Base-by-base conservation (phyloP, 2,113 vertebrate genomes). In the Laterallus jamaicensis region DNA sequence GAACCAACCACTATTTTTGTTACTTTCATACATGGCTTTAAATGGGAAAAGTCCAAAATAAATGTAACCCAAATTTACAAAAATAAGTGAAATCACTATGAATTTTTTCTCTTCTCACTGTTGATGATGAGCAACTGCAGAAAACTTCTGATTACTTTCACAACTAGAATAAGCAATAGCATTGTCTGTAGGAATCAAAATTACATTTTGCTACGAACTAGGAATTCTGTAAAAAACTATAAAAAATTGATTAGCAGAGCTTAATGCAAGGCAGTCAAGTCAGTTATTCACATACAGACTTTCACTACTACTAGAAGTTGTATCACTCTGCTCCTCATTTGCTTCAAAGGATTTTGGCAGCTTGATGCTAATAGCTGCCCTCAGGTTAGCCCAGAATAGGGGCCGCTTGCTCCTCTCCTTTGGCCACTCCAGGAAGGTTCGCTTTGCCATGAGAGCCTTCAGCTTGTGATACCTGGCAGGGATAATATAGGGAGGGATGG, bases 321-420 rank as follows among this genome's bases (percentile, higher is more conserved):
- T 19, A 74, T 52, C 64, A 59, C 29, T 82, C 92, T 54, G 98
- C 63, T 94, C 50, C 7, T 89, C 59, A 96, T 97, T 92, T 68
- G 4, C 44, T 69, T 91, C 82, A 73, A 52, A 32, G 19, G 31
- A 4, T 37, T 21, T 37, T 9, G 63, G 73, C 75, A 98, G 25
- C 15, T 97, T 97, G 78, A 98, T 59, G 78, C 96, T 97, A 79
- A 99, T 96, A 7, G 98, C 96, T 68, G 98, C 98, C 75, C 98
- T 97, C 52, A 99, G 96, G 62, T 99, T 99, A 37, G 98, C 98
- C 99, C 99, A 99, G 96, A 99, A 99, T 20, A 99, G 96, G 49
- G 96, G 97, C 8, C 88, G 98, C 84, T 99, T 99, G 87, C 96
- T 97, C 60, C 92, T 98, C 74, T 99, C 99, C 81, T 97, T 98